A percentile compares a stretch with the other conserved stretches of the same genome.
These are phyloP conservation scores for Gadus macrocephalus DNA, from an alignment of 2,113 vertebrate genomes.

Conservation along the genomic window DNA sequence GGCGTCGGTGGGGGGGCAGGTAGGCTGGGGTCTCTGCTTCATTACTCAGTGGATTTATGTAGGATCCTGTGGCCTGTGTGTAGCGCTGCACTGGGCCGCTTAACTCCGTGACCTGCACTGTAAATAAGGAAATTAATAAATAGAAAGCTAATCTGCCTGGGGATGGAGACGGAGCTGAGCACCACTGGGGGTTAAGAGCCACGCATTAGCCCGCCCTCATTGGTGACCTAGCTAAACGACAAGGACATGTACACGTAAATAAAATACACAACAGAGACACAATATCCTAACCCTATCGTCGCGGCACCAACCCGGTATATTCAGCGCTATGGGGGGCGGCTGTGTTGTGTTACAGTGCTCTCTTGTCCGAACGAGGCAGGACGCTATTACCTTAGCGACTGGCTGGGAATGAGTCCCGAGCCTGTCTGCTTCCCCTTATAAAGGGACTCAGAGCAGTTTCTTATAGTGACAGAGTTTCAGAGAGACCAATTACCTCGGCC, in stretches of 20 bases:
- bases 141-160: constrained; percentile 38
- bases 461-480: constrained; percentile 64
- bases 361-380: too few relatives aligned
- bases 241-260: constrained; percentile 1
- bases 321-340: too few relatives aligned
- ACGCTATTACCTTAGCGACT: constrained; percentile 22
- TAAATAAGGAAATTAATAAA: constrained; percentile 72
- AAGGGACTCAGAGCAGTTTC: constrained; percentile 52
- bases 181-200: constrained; percentile 16
- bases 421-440: constrained; percentile 51
- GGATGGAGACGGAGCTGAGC: constrained; percentile 32
- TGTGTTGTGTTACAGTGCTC: too few relatives aligned
- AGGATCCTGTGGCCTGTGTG: constrained; percentile 61
- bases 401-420: constrained; percentile 40
- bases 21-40: constrained; percentile 60
- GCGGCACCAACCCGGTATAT: too few relatives aligned
- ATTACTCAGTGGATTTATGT: constrained; percentile 72
- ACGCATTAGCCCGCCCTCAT: background rate
- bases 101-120: constrained; percentile 70
- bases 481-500: constrained; percentile 64
- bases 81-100: constrained; percentile 54
- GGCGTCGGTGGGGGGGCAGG: constrained; percentile 31
- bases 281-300: constrained; percentile 8
- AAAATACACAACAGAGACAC: background rate
- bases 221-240: background rate